Evolutionary conservation across 2,113 vertebrate species (phyloP), one percentile per base, ranked within the genome.

Genomic region (Leucosticte australis): DNA sequence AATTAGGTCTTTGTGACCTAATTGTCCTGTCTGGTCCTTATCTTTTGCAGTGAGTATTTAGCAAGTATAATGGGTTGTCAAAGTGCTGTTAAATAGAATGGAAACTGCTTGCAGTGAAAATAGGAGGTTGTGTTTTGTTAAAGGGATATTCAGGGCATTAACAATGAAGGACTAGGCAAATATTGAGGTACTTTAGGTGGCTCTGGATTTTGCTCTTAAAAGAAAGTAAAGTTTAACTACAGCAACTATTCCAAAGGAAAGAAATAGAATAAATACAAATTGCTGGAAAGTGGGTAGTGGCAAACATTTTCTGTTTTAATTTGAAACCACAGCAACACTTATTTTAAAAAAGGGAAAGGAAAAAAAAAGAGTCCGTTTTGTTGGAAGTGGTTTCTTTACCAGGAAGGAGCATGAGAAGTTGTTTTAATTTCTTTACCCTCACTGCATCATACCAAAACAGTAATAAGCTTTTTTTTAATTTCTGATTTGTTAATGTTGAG

Each of bases 321-420:
- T 90, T 85, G 50, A 73, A 84, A 73, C 42, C 30, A 9, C 10
- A 55, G 8, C 11, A 68, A 46, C 8, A 37, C 22, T 52, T 65
- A 1, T 33, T 35, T 33, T 7, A 14, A 33, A 47, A 59, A 28
- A 22, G 9, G 0, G 3, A 19, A 49, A 35, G 11, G 0, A 42
- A 42, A 46, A 42, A 20, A 23, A 26, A 6, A 11, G 6, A 18
- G 1, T 17, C 3, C 59, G 6, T 49, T 71, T 86, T 59, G 22
- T 12, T 81, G 16, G 11, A 15, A 76, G 17, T 22, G 9, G 21
- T 71, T 89, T 53, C 41, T 86, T 91, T 80, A 52, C 19, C 9
- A 65, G 31, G 50, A 73, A 46, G 31, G 31, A 44, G 23, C 37
- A n/a, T 33, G 17, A 83, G 15, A 71, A 49, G 12, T 81, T 85